Conservation (phyloP, 2,797 vertebrate species). For the Eutrigla gurnardus region DNA sequence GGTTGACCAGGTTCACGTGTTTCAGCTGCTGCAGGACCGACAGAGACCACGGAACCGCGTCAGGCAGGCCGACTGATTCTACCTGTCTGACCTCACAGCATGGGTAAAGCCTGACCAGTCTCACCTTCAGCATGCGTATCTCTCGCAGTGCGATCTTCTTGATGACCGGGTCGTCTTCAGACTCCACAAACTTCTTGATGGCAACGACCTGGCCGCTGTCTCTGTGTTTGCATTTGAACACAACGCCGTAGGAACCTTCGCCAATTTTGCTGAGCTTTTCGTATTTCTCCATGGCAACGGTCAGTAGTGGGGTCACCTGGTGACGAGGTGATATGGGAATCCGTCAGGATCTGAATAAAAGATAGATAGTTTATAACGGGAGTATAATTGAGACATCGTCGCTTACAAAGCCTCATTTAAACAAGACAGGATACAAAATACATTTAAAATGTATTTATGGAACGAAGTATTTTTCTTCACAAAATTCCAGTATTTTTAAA, state of each 20-base stretch:
- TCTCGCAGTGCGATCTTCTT: slow-evolving; percentile 92
- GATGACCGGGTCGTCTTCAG: slow-evolving; percentile 90
- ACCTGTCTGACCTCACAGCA: background rate
- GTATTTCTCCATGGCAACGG: slow-evolving; percentile 88
- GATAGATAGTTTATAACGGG: too few relatives aligned
- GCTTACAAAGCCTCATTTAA: too few relatives aligned
- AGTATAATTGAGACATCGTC: too few relatives aligned
- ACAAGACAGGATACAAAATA: too few relatives aligned
- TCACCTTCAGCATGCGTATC: slow-evolving; percentile 91
- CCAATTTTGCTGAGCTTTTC: slow-evolving; percentile 92
- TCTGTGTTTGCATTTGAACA: slow-evolving; percentile 92
- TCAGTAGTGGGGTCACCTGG: too few relatives aligned
- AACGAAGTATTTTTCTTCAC: too few relatives aligned
- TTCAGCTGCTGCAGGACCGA: slow-evolving; percentile 87
- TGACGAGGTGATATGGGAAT: too few relatives aligned
- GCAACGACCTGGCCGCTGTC: slow-evolving; percentile 90
- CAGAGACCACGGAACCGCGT: slow-evolving; percentile 7
- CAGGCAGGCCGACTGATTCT: background rate
- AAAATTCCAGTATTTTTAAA: too few relatives aligned
- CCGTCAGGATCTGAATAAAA: too few relatives aligned
- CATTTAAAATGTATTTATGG: too few relatives aligned
- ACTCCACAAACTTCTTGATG: slow-evolving; percentile 93
- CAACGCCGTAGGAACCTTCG: slow-evolving; percentile 91
- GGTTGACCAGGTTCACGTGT: slow-evolving; percentile 91
- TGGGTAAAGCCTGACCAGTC: slow-evolving; percentile 5